These are phyloP conservation scores for Amphipyra tragopoginis DNA, from an alignment of 2,888 invertebrate genomes.

Conservation along the genomic window DNA sequence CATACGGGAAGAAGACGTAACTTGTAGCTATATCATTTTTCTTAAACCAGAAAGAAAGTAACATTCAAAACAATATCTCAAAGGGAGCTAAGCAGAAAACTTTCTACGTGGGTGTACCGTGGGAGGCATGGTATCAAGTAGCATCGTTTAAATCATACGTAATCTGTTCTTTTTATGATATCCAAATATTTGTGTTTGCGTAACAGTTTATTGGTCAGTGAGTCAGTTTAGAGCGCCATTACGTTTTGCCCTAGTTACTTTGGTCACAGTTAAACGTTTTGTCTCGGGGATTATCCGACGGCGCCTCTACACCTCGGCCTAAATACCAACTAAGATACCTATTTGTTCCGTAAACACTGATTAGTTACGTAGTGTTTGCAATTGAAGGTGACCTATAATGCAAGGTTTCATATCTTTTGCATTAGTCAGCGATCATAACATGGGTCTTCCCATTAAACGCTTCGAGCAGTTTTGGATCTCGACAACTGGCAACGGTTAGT, in stretches of 20 bases:
- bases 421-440: constrained; percentile 38
- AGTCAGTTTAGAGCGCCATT: constrained; percentile 64
- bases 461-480: constrained; percentile 4
- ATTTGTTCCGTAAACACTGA: constrained; percentile 75
- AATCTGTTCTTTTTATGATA: constrained; percentile 56
- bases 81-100: constrained; percentile 51
- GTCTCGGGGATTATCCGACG: constrained; percentile 72
- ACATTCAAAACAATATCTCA: constrained; percentile 52
- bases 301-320: constrained; percentile 72
- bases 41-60: constrained; percentile 52
- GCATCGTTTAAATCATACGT: constrained; percentile 60
- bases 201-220: constrained; percentile 66
- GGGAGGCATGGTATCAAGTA: constrained; percentile 56
- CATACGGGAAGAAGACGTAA: constrained; percentile 33
- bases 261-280: constrained; percentile 66
- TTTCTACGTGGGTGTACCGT: constrained; percentile 55
- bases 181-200: constrained; percentile 65
- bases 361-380: constrained; percentile 39
- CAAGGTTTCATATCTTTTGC: constrained; percentile 35
- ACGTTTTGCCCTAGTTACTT: constrained; percentile 70
- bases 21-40: constrained; percentile 33
- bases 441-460: constrained; percentile 17
- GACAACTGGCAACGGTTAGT: constrained; percentile 25
- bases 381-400: constrained; percentile 43
- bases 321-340: constrained; percentile 68